Percentiles rank a stretch among this genome's conserved stretches.
Evolutionary conservation across 2,797 vertebrate species (phyloP).

Genomic region (Rhodeus uyekii): DNA sequence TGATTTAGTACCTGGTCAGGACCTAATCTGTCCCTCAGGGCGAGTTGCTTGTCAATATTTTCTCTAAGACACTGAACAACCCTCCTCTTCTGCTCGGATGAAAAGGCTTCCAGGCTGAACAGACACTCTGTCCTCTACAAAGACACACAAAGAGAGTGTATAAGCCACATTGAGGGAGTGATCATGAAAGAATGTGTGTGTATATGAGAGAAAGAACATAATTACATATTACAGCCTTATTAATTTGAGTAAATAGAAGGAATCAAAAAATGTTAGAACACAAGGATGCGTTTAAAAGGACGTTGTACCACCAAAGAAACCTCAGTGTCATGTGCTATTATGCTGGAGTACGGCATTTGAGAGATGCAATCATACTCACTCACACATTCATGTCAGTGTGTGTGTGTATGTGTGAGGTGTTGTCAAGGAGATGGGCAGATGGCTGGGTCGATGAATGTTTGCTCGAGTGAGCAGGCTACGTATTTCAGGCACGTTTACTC

Average conservation of each 20-base stretch:
- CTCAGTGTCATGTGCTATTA: background rate
- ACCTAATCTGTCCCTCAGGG: conserved; percentile 48
- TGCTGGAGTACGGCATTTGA: conserved; percentile 14
- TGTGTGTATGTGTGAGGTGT: conserved; percentile 48
- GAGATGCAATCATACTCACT: conserved; percentile 32
- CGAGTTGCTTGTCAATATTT: conserved; percentile 80
- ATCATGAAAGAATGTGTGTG: conserved; percentile 44
- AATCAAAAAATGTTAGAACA: conserved; percentile 7
- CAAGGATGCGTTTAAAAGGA: conserved; percentile 15
- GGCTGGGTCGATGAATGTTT: conserved; percentile 56
- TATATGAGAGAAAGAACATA: background rate
- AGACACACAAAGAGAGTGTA: conserved; percentile 9
- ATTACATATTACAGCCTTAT: conserved; percentile 23
- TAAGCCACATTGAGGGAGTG: conserved; percentile 34
- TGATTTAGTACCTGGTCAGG: conserved; percentile 58
- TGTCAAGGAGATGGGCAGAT: conserved; percentile 59
- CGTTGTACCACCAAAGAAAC: background rate
- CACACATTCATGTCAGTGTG: conserved; percentile 23
- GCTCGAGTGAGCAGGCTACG: conserved; percentile 50
- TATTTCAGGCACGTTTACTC: conserved; percentile 55
- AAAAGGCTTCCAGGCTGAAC: conserved; percentile 85
- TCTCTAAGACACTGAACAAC: conserved; percentile 84
- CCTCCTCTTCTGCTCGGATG: conserved; percentile 85
- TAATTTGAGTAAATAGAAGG: background rate
- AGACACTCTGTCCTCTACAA: conserved; percentile 82